Percentiles rank a stretch among this genome's conserved stretches.
Evolutionary conservation across 1,140 invertebrate genomes (phyloP).

Genomic region (Polypedilum vanderplanki): DNA sequence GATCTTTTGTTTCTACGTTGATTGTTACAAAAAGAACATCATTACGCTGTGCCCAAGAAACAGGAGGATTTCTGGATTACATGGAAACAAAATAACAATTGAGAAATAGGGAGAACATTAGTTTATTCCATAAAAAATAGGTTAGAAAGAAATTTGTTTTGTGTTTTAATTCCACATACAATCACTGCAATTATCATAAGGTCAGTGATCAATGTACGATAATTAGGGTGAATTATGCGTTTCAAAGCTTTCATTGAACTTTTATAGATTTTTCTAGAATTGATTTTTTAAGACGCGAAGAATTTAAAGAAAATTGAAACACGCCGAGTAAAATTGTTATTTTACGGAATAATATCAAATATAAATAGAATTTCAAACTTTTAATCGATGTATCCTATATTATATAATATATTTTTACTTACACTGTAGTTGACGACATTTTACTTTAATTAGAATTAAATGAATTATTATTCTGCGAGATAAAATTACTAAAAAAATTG

Average conservation of each 20-base stretch:
- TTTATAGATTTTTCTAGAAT: neutral
- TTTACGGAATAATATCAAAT: neutral
- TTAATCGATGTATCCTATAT: neutral
- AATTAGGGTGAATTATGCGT: neutral
- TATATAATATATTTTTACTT: neutral
- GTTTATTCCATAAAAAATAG: neutral
- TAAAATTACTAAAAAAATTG: no score
- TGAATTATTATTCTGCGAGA: no score
- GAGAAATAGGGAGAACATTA: neutral
- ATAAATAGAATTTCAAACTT: no score
- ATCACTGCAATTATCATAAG: neutral
- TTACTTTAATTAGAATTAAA: no score
- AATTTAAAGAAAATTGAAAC: neutral
- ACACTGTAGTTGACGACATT: neutral
- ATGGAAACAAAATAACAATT: conserved; percentile 27
- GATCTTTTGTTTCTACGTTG: conserved; percentile 81
- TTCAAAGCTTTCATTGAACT: neutral
- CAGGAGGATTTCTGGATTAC: conserved; percentile 55
- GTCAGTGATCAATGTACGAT: no score
- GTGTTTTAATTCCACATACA: neutral
- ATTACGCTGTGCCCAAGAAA: conserved; percentile 86
- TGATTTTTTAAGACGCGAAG: conserved; percentile 6
- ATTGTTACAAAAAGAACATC: conserved; percentile 77
- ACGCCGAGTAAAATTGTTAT: neutral
- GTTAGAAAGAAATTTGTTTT: neutral